Evolutionary conservation across 2,888 invertebrate species (phyloP), one percentile per base, ranked within the genome.

Genomic region (Colletes collaris): DNA sequence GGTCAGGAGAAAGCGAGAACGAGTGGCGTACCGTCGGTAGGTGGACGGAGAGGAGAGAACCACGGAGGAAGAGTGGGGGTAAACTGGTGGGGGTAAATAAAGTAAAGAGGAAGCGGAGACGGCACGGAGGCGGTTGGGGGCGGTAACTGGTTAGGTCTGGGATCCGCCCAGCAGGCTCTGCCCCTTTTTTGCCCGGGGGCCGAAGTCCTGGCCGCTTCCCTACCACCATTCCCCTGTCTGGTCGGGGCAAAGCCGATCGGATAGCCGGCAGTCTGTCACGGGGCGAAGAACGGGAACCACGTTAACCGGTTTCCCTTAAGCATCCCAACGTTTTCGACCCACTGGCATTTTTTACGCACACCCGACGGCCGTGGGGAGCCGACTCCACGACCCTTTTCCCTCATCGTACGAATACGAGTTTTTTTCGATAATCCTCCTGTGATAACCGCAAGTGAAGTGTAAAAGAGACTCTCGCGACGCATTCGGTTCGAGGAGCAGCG

Each of bases 261-360:
- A 88, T 88, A 82, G 90, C 88, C 91, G 92, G 90, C 92, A 93
- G 93, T 92, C 92, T 91, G 89, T 92, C 91, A 92, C 92, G 92
- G 91, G 90, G 92, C 91, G 91, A 93, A 92, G 91, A 92, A 90
- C 92, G 91, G 92, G 91, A 92, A 92, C 92, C 91, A 93, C 93
- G 91, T 90, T 88, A 92, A 92, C 90, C 92, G 91, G 91, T 92
- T 92, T 91, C 90, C 89, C 82, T 78, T 62, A 71, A 79, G 76
- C 81, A 70, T 63, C 63, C 44, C 72, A n/a, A 65, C 76, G 69
- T 82, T 75, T 66, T 35, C 72, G 69, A 76, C n/a, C 73, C 65
- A 67, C 46, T 73, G 70, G 74, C 44, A 35, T 80, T 79, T 83
- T 83, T 76, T 76, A 79, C n/a, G 53, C 70, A 65, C 55, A 55